Evolutionary conservation across 2,888 invertebrate species (phyloP).

Genomic region (Nebria brevicollis): DNA sequence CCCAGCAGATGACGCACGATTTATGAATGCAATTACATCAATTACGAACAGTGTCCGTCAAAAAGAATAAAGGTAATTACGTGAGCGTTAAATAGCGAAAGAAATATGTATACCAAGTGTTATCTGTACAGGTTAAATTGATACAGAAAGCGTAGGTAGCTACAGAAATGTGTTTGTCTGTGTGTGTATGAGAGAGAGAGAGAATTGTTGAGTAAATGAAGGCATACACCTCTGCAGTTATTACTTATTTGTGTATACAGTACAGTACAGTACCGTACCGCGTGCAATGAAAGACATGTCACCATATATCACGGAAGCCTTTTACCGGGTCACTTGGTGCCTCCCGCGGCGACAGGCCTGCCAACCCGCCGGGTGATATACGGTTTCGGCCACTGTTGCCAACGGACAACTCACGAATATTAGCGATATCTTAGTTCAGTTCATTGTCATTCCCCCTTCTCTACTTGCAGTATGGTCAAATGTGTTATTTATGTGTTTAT

Average conservation of each 20-base stretch:
- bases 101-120: not conserved
- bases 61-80: not conserved
- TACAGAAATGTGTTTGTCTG: not conserved
- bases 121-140: not conserved
- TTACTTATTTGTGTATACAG: conserved; percentile 17
- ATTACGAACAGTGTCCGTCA: not conserved
- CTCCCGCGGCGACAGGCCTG: conserved; percentile 15
- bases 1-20: not conserved
- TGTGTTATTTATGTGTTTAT: conserved; percentile 43
- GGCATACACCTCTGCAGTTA: conserved; percentile 11
- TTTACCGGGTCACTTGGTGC: conserved; percentile 52
- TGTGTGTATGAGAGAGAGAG: not conserved
- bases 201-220: not conserved
- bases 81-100: not conserved
- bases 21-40: not conserved
- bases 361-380: conserved; percentile 32
- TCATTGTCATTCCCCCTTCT: conserved; percentile 12
- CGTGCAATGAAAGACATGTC: conserved; percentile 46
- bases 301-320: conserved; percentile 52
- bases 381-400: conserved; percentile 23
- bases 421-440: conserved; percentile 34
- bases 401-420: conserved; percentile 35
- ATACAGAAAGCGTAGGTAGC: not conserved
- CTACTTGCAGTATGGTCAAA: conserved; percentile 3
- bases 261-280: not conserved